phyloP scores from a whole-genome alignment of 2,113 vertebrate genomes.

The Excalfactoria chinensis region DNA sequence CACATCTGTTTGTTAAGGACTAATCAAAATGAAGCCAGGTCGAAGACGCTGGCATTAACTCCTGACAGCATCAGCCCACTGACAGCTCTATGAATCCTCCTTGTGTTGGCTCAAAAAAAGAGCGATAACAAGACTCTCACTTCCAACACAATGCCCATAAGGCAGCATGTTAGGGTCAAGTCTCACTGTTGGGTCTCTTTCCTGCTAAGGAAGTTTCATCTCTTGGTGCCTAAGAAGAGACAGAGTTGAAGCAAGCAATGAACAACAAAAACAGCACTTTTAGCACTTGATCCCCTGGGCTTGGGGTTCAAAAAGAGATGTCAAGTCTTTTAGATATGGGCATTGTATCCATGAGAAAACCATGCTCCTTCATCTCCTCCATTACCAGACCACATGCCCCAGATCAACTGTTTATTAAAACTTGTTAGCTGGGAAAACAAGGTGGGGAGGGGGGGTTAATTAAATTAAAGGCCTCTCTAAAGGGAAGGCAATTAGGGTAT shows the following conservation, averaged over 20 bases:
- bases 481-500: conserved; percentile 71
- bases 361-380: background rate
- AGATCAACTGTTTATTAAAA: conserved; percentile 43
- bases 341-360: background rate
- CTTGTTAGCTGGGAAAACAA: conserved; percentile 42
- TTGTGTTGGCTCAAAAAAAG: background rate
- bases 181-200: background rate
- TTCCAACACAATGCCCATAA: background rate
- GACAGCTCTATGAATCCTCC: background rate
- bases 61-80: background rate
- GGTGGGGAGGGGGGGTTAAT: conserved; percentile 51
- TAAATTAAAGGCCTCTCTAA: conserved; percentile 72
- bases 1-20: background rate
- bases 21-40: background rate
- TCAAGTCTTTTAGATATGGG: background rate
- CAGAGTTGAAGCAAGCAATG: background rate
- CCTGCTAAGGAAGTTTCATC: background rate
- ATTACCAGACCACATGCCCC: background rate
- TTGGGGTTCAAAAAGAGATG: background rate
- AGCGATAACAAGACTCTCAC: background rate
- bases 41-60: background rate
- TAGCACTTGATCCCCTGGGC: background rate
- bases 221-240: background rate
- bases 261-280: background rate
- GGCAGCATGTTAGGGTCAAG: background rate